phyloP scores from a whole-genome alignment of 1,140 invertebrate genomes.

The Hermetia illucens region DNA sequence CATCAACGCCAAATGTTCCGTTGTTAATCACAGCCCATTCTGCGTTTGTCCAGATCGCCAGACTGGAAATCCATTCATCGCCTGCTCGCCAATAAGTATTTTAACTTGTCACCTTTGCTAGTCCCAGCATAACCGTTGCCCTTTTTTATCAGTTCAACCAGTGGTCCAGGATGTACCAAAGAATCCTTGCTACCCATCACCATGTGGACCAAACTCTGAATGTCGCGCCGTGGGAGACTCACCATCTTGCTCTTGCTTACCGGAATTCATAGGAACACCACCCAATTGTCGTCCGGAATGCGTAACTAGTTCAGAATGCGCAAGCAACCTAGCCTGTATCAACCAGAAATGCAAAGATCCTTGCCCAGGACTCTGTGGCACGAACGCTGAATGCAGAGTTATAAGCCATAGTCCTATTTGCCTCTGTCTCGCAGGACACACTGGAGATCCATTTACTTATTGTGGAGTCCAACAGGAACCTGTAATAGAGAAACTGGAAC shows the following conservation, averaged over 20 bases:
- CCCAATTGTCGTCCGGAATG: conserved; percentile 45
- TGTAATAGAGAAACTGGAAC: conserved; percentile 35
- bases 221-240: conserved; percentile 47
- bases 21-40: conserved; percentile 68
- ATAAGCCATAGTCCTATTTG: conserved; percentile 52
- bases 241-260: conserved; percentile 50
- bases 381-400: conserved; percentile 47
- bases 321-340: conserved; percentile 35
- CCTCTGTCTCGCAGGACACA: conserved; percentile 44
- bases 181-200: conserved; percentile 54
- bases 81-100: conserved; percentile 48
- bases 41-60: conserved; percentile 55
- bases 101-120: conserved; percentile 34
- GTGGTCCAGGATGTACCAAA: conserved; percentile 14
- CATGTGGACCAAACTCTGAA: conserved; percentile 57
- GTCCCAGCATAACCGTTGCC: conserved; percentile 29
- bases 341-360: conserved; percentile 45
- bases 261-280: conserved; percentile 44
- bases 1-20: conserved; percentile 61
- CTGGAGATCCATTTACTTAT: conserved; percentile 50
- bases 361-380: conserved; percentile 41
- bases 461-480: conserved; percentile 35
- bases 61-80: conserved; percentile 61
- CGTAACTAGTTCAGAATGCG: conserved; percentile 39
- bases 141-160: conserved; percentile 20